Conservation (phyloP, 2,797 vertebrate genomes). For the Macroramphosus scolopax region DNA sequence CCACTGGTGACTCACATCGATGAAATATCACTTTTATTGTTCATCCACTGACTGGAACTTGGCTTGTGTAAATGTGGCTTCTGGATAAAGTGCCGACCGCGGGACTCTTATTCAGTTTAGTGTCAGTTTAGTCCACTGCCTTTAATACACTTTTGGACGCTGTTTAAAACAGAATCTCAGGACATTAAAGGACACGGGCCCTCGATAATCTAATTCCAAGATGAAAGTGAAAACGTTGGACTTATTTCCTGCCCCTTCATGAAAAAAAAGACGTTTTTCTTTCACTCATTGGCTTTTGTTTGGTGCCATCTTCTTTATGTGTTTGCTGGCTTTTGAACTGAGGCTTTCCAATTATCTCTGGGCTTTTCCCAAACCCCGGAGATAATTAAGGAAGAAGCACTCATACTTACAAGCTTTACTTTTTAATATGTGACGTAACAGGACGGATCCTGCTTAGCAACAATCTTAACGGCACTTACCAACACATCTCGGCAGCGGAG, state of each 20-base stretch:
- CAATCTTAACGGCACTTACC: too few species aligned
- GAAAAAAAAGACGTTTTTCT: too few species aligned
- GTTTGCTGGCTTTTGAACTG: slow-evolving; percentile 1
- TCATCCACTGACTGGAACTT: slow-evolving; percentile 10
- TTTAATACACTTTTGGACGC: too few species aligned
- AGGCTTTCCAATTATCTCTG: background rate
- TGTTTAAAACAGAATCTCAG: too few species aligned
- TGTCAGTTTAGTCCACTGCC: background rate
- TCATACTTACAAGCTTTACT: slow-evolving; percentile 6
- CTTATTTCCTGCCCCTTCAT: too few species aligned
- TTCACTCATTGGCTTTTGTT: too few species aligned
- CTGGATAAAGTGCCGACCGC: too few species aligned
- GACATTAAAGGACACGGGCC: background rate
- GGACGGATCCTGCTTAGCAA: too few species aligned
- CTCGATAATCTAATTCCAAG: background rate
- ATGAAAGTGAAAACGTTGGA: background rate
- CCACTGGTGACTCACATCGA: slow-evolving; percentile 6
- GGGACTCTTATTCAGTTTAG: background rate
- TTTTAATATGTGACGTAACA: too few species aligned
- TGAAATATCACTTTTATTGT: slow-evolving; percentile 20
- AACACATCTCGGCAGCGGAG: slow-evolving; percentile 99
- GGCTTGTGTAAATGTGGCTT: too few species aligned
- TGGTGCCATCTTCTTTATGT: background rate
- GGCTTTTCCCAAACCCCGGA: too few species aligned
- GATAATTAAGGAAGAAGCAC: too few species aligned